Percentiles rank a stretch among this genome's conserved stretches.
phyloP scores from a whole-genome alignment of 1,140 invertebrate genomes.

The Pteromalus puparum region DNA sequence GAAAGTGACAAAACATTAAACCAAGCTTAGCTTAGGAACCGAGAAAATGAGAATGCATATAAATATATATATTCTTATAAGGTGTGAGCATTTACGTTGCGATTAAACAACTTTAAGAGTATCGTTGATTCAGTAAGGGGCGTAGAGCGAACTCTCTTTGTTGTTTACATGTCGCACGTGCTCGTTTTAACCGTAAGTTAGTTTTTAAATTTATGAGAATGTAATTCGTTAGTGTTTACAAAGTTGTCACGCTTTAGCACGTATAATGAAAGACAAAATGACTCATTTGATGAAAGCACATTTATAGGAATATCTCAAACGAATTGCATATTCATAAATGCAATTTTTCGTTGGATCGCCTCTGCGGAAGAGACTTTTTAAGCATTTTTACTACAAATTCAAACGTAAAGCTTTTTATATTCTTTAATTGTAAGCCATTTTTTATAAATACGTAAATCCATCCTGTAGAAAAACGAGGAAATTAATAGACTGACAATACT shows the following conservation, averaged over 20 bases:
- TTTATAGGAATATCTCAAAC: not conserved
- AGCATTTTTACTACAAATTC: constrained; percentile 32
- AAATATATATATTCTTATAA: constrained; percentile 53
- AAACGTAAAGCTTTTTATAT: constrained; percentile 33
- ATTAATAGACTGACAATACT: constrained; percentile 52
- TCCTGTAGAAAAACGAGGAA: constrained; percentile 21
- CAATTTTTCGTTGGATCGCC: constrained; percentile 48
- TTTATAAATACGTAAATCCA: constrained; percentile 38
- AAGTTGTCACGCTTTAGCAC: constrained; percentile 42
- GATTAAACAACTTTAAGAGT: constrained; percentile 34
- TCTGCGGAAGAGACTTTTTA: constrained; percentile 43
- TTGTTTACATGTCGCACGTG: constrained; percentile 22
- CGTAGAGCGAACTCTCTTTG: constrained; percentile 21
- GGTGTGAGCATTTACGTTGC: constrained; percentile 18
- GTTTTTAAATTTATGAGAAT: constrained; percentile 42
- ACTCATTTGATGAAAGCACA: constrained; percentile 15
- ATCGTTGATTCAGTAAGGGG: not conserved
- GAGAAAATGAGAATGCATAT: constrained; percentile 49
- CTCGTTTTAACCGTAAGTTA: constrained; percentile 43
- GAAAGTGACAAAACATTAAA: constrained; percentile 12
- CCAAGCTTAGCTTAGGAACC: constrained; percentile 50
- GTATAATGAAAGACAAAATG: constrained; percentile 32
- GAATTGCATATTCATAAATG: constrained; percentile 39
- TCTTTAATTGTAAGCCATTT: constrained; percentile 32
- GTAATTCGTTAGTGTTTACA: constrained; percentile 49